These are phyloP conservation scores for Diarsia rubi DNA, from an alignment of 2,888 invertebrate species.

Conservation along the genomic window DNA sequence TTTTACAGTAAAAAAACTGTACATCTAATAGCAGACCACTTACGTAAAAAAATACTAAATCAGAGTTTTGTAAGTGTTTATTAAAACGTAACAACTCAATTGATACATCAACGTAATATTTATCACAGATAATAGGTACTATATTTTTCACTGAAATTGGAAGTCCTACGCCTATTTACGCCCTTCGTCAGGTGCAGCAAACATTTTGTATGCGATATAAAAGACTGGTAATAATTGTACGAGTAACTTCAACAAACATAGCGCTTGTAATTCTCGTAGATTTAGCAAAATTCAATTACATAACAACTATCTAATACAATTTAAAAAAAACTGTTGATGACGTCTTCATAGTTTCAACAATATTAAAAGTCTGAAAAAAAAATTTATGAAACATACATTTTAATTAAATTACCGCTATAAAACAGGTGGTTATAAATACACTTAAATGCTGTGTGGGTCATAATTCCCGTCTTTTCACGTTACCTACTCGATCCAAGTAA, in stretches of 20 bases:
- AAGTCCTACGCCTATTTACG: background rate
- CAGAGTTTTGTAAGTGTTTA: conserved; percentile 17
- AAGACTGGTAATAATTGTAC: background rate
- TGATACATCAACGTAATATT: conserved; percentile 7
- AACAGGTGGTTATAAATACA: background rate
- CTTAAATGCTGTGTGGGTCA: background rate
- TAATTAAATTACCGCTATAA: background rate
- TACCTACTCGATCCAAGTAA: background rate
- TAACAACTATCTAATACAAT: background rate
- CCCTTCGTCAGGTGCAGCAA: conserved; percentile 23
- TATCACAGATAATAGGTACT: background rate
- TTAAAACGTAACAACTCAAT: conserved; percentile 65
- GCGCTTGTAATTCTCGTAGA: background rate
- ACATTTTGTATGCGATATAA: conserved; percentile 41
- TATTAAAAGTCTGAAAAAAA: background rate
- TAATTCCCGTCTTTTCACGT: background rate
- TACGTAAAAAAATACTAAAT: conserved; percentile 6
- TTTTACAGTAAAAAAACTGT: background rate
- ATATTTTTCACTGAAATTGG: background rate
- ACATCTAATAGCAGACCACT: conserved; percentile 23
- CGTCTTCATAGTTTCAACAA: background rate
- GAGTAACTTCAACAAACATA: background rate
- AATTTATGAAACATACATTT: background rate
- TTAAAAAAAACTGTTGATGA: background rate
- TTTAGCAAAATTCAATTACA: background rate